phyloP scores from a whole-genome alignment of 1,140 invertebrate genomes.

The Magallana angulata region DNA sequence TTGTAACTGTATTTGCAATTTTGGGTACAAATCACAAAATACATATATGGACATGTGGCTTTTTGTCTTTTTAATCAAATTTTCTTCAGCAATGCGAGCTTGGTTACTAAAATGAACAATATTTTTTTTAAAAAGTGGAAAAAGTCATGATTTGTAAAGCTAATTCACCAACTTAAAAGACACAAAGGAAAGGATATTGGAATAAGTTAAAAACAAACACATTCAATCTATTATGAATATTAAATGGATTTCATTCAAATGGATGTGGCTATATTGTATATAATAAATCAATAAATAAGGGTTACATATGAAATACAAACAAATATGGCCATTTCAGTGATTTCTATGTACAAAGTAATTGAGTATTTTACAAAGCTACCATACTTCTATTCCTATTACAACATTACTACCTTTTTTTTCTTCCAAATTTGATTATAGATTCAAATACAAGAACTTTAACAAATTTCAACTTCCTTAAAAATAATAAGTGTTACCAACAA shows the following conservation, averaged over 20 bases:
- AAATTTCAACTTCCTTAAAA: not conserved
- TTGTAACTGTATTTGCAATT: not conserved
- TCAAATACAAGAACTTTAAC: not conserved
- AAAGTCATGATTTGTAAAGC: conserved; percentile 17
- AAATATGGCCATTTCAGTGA: conserved; percentile 30
- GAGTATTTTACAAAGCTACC: conserved; percentile 35
- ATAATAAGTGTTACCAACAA: not conserved
- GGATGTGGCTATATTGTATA: conserved; percentile 24
- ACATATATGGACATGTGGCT: not conserved
- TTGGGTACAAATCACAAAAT: not conserved
- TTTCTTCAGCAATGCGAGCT: not conserved
- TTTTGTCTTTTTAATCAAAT: not conserved
- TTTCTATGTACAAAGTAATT: conserved; percentile 24
- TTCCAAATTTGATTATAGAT: not conserved
- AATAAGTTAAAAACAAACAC: conserved; percentile 14
- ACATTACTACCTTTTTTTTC: not conserved
- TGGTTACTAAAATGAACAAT: not conserved
- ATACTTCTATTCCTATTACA: conserved; percentile 10
- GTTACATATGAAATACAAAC: conserved; percentile 10
- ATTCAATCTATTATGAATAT: conserved; percentile 16
- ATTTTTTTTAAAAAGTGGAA: not conserved
- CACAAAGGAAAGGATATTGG: conserved; percentile 14
- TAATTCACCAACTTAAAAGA: conserved; percentile 15
- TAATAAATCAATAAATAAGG: conserved; percentile 31
- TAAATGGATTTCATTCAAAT: conserved; percentile 32